Conservation (phyloP, 2,888 invertebrate species). For the Scaptomyza cyrtandrae region DNA sequence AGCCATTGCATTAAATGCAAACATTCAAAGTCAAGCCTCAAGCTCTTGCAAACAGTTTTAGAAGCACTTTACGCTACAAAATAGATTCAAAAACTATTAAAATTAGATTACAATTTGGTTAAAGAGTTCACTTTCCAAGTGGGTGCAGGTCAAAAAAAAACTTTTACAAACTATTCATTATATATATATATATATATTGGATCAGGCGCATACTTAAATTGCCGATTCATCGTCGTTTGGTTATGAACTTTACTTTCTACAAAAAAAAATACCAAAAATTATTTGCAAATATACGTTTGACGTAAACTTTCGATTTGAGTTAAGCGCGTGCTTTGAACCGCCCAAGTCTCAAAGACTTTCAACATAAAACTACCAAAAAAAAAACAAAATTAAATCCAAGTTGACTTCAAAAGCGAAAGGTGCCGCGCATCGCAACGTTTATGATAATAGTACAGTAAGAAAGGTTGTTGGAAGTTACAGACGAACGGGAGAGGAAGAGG, state of each 20-base stretch:
- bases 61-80: too few relatives aligned
- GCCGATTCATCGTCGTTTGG: slow-evolving; percentile 52
- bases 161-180: slow-evolving; percentile 49
- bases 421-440: slow-evolving; percentile 49
- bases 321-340: slow-evolving; percentile 63
- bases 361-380: not conserved
- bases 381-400: slow-evolving; percentile 23
- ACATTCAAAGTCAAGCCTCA: too few relatives aligned
- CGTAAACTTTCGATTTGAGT: slow-evolving; percentile 48
- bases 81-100: not conserved
- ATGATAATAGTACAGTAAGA: slow-evolving; percentile 45
- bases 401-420: slow-evolving; percentile 71
- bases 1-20: too few relatives aligned
- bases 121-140: not conserved
- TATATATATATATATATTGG: slow-evolving; percentile 40
- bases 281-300: not conserved
- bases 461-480: slow-evolving; percentile 3
- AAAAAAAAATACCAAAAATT: slow-evolving; percentile 5
- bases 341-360: slow-evolving; percentile 34
- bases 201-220: slow-evolving; percentile 38
- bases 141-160: slow-evolving; percentile 7
- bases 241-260: slow-evolving; percentile 62
- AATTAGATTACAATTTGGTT: not conserved
- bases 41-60: too few relatives aligned
- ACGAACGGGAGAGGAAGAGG: slow-evolving; percentile 7